A percentile compares a stretch with the other conserved stretches of the same genome.
Conservation (phyloP, 2,113 vertebrate species). For the Dermatemys mawii region DNA sequence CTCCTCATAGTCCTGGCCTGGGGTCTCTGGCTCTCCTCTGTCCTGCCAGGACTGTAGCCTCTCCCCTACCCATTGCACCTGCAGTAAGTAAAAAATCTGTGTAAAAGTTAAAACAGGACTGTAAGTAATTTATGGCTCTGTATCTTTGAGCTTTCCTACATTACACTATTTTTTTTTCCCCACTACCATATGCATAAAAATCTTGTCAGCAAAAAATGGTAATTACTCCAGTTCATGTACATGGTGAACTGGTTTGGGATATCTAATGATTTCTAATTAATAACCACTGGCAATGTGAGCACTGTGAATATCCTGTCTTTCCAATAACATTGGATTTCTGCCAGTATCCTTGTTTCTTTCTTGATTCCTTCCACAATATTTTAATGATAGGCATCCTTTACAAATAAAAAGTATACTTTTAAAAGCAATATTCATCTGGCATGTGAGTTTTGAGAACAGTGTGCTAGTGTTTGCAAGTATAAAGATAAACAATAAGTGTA, state of each 20-base stretch:
- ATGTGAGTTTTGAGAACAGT: constrained; percentile 16
- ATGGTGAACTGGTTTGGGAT: constrained; percentile 31
- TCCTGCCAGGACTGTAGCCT: too few relatives aligned
- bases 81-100: not conserved
- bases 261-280: constrained; percentile 56
- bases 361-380: constrained; percentile 60
- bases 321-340: constrained; percentile 54
- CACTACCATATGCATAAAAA: not conserved
- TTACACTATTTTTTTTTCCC: not conserved
- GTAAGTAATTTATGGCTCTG: constrained; percentile 44
- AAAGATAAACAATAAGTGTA: not conserved
- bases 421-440: constrained; percentile 2
- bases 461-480: not conserved
- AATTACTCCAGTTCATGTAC: constrained; percentile 25
- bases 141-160: constrained; percentile 36
- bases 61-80: too few relatives aligned
- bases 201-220: constrained; percentile 36
- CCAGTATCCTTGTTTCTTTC: constrained; percentile 68
- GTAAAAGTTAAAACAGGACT: not conserved
- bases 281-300: constrained; percentile 16
- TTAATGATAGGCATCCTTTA: constrained; percentile 68
- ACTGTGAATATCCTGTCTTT: constrained; percentile 35
- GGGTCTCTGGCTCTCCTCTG: not conserved
- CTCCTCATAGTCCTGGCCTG: not conserved
- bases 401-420: not conserved